Evolutionary conservation across 30 jellyfish, hydroid and myxozoan genomes (phyloP).

Genomic region (Mastigias papua): DNA sequence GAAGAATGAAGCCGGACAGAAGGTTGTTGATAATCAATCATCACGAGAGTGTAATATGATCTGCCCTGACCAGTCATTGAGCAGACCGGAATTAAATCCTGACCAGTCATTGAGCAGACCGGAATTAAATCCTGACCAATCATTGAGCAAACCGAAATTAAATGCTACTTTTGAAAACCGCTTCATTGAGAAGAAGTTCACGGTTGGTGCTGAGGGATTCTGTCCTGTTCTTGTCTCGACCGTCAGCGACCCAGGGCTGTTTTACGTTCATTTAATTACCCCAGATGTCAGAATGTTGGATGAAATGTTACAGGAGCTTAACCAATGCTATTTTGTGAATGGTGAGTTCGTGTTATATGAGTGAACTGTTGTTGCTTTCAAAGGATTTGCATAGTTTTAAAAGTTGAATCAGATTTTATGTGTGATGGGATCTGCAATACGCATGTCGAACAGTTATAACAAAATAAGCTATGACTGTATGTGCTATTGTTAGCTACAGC

Average conservation of each 20-base stretch:
- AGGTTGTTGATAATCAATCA: not conserved
- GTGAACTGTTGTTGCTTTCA: not conserved
- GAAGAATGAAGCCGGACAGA: not conserved
- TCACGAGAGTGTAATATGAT: not conserved
- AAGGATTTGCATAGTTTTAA: no score
- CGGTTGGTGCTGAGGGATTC: slow-evolving; percentile 75
- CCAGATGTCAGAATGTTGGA: slow-evolving; percentile 87
- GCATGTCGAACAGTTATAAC: no score
- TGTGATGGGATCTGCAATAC: no score
- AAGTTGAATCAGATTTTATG: no score
- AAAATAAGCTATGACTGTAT: no score
- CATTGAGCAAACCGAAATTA: not conserved
- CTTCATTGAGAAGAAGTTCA: slow-evolving; percentile 40
- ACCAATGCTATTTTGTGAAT: slow-evolving; percentile 65
- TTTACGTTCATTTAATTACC: slow-evolving; percentile 87
- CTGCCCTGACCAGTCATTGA: not conserved
- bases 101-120: not conserved
- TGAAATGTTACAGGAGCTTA: slow-evolving; percentile 52
- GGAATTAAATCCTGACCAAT: not conserved
- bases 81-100: slow-evolving; percentile 2
- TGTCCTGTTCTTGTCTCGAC: slow-evolving; percentile 83
- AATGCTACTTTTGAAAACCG: slow-evolving; percentile 66
- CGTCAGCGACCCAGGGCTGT: slow-evolving; percentile 83
- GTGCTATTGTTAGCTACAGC: no score
- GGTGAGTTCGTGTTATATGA: slow-evolving; percentile 31